phyloP scores from a whole-genome alignment of 2,113 vertebrate genomes.

The Apteryx owenii region DNA sequence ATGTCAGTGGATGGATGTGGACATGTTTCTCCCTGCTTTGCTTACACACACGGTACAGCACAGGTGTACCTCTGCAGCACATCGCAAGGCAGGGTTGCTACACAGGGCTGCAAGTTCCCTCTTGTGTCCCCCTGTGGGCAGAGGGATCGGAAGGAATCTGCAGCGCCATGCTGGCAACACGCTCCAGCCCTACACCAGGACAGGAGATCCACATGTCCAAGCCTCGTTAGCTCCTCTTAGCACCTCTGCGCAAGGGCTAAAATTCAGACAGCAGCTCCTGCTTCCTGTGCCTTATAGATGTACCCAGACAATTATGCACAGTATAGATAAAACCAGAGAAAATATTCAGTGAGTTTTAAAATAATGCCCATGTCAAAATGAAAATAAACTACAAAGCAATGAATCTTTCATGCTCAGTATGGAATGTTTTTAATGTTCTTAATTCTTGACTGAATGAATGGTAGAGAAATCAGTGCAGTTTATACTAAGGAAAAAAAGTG shows the following conservation, averaged over 20 bases:
- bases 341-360: background rate
- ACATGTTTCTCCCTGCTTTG: background rate
- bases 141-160: background rate
- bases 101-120: background rate
- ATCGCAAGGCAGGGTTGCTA: fast-evolving
- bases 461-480: background rate
- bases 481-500: background rate
- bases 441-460: background rate
- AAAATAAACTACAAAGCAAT: background rate
- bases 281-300: background rate
- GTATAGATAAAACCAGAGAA: background rate
- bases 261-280: background rate
- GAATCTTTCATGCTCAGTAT: background rate
- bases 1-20: background rate
- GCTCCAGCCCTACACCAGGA: background rate
- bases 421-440: background rate
- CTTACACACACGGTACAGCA: fast-evolving
- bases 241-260: background rate
- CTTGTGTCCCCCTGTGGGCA: background rate
- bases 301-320: background rate
- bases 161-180: background rate
- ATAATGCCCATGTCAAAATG: background rate
- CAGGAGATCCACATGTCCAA: background rate
- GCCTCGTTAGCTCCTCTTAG: background rate
- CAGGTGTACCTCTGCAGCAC: background rate